Evolutionary conservation across 2,113 vertebrate genomes (phyloP).

Genomic region (Orthochromis indermauri): DNA sequence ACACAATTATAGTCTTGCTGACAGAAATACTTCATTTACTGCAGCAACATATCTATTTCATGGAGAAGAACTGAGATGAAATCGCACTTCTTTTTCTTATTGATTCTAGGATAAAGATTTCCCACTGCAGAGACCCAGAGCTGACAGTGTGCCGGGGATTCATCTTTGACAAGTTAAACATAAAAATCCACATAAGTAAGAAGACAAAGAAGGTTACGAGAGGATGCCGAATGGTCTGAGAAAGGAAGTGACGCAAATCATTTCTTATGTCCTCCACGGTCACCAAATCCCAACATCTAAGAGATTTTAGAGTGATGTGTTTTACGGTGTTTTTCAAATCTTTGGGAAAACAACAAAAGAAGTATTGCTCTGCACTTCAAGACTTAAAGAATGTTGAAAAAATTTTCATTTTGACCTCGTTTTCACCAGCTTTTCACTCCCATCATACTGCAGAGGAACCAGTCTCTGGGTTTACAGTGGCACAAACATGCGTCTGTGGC

Average conservation of each 20-base stretch:
- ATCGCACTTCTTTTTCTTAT: not conserved
- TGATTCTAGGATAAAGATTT: not conserved
- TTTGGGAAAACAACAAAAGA: not conserved
- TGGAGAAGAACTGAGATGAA: not conserved
- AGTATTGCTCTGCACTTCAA: not conserved
- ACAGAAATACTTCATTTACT: not conserved
- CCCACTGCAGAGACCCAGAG: not conserved
- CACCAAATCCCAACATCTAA: not conserved
- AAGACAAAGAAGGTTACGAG: not conserved
- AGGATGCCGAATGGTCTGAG: not conserved
- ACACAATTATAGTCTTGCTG: not conserved
- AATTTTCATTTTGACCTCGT: not conserved
- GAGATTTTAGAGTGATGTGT: not conserved
- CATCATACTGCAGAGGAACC: not conserved
- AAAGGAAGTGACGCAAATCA: not conserved
- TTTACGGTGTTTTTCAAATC: not conserved
- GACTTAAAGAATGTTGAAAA: not conserved
- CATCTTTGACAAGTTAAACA: not conserved
- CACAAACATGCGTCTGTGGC: not conserved
- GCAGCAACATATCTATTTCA: not conserved
- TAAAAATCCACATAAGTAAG: not conserved
- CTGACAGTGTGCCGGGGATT: not conserved
- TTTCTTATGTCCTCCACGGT: not conserved
- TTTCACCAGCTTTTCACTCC: not conserved
- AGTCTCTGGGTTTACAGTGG: not conserved